These are phyloP conservation scores for Drosophila tsacasi DNA, from an alignment of 1,140 invertebrate genomes.

Conservation along the genomic window DNA sequence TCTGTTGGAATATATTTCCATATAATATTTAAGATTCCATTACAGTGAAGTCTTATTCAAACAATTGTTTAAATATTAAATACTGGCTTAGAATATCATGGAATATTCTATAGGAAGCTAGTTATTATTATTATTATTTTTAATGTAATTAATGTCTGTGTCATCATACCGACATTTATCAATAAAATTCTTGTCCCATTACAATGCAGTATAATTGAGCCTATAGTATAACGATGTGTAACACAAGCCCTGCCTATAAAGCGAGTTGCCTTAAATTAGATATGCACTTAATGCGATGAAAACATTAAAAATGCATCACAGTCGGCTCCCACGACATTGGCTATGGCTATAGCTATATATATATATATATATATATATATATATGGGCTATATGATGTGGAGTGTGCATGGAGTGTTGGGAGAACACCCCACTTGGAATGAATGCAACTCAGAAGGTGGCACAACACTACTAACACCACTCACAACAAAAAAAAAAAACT, in stretches of 20 bases:
- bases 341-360: background rate
- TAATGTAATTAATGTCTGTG: background rate
- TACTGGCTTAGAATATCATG: background rate
- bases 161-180: conserved; percentile 15
- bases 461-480: conserved; percentile 34
- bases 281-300: conserved; percentile 72
- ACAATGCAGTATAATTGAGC: conserved; percentile 18
- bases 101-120: background rate
- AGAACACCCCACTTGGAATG: conserved; percentile 52
- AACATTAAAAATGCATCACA: conserved; percentile 73
- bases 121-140: background rate
- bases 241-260: conserved; percentile 24
- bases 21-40: background rate
- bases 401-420: conserved; percentile 30
- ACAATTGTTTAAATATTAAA: background rate
- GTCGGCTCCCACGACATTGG: conserved; percentile 75
- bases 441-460: conserved; percentile 42
- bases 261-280: conserved; percentile 58
- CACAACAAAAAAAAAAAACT: conserved; percentile 26
- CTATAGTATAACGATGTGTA: conserved; percentile 24
- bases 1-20: background rate
- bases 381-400: conserved; percentile 2
- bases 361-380: conserved; percentile 7
- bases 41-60: no score
- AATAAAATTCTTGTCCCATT: conserved; percentile 18